Conservation (phyloP, 2,797 vertebrate genomes). For the Gymnoscopelus microlampas region DNA sequence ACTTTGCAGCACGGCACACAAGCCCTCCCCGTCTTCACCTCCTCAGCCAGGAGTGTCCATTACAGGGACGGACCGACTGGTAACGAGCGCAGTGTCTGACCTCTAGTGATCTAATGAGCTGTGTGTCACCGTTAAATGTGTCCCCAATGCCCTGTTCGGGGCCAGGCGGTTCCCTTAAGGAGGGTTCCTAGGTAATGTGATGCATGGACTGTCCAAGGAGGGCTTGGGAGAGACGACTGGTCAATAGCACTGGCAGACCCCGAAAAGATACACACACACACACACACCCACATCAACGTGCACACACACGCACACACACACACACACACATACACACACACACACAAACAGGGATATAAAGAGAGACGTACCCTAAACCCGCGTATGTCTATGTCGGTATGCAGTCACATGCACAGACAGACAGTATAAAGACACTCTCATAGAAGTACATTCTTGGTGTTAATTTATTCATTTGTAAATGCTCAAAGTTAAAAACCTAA, state of each 20-base stretch:
- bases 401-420: no score
- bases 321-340: neutral
- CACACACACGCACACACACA: neutral
- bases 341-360: no score
- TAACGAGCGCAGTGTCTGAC: slow-evolving; percentile 73
- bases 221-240: slow-evolving; percentile 27
- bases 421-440: no score
- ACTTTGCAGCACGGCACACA: slow-evolving; percentile 54
- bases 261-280: neutral
- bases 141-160: slow-evolving; percentile 66
- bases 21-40: slow-evolving; percentile 46
- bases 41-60: slow-evolving; percentile 58
- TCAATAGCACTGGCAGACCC: slow-evolving; percentile 53
- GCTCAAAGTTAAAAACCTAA: no score
- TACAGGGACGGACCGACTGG: slow-evolving; percentile 65
- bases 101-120: slow-evolving; percentile 80
- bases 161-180: slow-evolving; percentile 64
- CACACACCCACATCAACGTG: slow-evolving; percentile 1
- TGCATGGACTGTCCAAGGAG: slow-evolving; percentile 59
- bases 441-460: no score
- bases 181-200: slow-evolving; percentile 71
- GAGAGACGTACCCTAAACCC: no score
- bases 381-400: no score
- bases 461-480: no score
- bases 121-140: slow-evolving; percentile 76